Evolutionary conservation across 35 echinoderm and acorn worm genomes (phyloP).

Genomic region (Apostichopus californicus): DNA sequence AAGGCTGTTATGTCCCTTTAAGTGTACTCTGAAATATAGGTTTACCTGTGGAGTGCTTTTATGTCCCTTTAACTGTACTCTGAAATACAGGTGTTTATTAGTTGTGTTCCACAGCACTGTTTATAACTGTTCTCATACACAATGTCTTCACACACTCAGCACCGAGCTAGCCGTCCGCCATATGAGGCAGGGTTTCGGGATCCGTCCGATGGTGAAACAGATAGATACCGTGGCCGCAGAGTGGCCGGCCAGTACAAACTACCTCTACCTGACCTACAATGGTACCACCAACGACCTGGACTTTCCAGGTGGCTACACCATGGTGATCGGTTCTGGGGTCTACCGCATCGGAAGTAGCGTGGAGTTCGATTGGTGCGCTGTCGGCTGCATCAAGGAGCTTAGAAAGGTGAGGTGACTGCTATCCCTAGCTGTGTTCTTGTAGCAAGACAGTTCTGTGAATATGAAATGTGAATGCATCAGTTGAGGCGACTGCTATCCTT

Average conservation of each 20-base stretch:
- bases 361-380: constrained; percentile 99
- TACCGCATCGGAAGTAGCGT: constrained; percentile 99
- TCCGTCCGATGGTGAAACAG: constrained; percentile 85
- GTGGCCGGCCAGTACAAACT: constrained; percentile 98
- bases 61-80: no score
- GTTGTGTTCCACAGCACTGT: not conserved
- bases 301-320: constrained; percentile 91
- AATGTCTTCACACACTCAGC: constrained; percentile 27
- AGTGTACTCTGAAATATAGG: no score
- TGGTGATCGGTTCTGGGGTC: constrained; percentile 97
- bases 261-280: constrained; percentile 97
- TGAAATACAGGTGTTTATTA: no score
- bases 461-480: no score
- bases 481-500: no score
- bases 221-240: constrained; percentile 98
- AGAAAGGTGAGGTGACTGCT: constrained; percentile 59
- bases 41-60: no score
- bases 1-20: no score
- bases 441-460: no score
- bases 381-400: constrained; percentile 89
- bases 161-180: constrained; percentile 90
- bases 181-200: constrained; percentile 71
- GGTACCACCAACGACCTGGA: constrained; percentile 78
- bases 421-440: no score
- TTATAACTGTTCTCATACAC: not conserved